Evolutionary conservation across 2,888 invertebrate genomes (phyloP).

Genomic region (Acleris laterana): DNA sequence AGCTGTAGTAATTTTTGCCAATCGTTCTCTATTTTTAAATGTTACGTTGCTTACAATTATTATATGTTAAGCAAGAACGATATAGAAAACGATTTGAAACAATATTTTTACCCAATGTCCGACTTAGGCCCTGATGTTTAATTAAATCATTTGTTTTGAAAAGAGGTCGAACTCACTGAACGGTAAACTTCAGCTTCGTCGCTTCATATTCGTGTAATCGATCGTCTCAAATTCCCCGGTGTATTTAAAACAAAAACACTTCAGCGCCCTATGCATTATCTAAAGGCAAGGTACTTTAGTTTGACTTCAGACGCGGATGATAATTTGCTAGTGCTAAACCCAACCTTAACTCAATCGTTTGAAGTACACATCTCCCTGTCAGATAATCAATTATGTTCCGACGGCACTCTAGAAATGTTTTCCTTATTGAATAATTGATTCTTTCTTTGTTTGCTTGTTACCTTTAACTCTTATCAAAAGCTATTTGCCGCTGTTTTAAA

Average conservation of each 20-base stretch:
- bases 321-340: neutral
- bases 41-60: too few species aligned
- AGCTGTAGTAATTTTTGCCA: too few species aligned
- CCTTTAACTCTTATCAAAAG: constrained; percentile 21
- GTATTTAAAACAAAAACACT: constrained; percentile 20
- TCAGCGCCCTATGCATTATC: constrained; percentile 26
- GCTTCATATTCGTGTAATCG: neutral
- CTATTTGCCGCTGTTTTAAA: neutral
- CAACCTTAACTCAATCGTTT: neutral
- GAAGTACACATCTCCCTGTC: constrained; percentile 1
- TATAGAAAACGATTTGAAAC: too few species aligned
- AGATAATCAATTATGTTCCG: constrained; percentile 11
- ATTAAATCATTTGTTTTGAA: too few species aligned
- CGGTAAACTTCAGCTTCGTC: too few species aligned
- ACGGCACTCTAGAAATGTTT: constrained; percentile 16
- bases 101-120: too few species aligned
- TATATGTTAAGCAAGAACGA: too few species aligned
- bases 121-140: too few species aligned
- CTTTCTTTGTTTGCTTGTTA: constrained; percentile 26
- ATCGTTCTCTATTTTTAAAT: too few species aligned
- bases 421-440: constrained; percentile 32
- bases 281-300: constrained; percentile 10
- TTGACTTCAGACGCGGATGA: constrained; percentile 6
- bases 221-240: constrained; percentile 3
- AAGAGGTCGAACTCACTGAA: too few species aligned